These are phyloP conservation scores for Cettia cetti DNA, from an alignment of 2,113 vertebrate species.

Conservation along the genomic window DNA sequence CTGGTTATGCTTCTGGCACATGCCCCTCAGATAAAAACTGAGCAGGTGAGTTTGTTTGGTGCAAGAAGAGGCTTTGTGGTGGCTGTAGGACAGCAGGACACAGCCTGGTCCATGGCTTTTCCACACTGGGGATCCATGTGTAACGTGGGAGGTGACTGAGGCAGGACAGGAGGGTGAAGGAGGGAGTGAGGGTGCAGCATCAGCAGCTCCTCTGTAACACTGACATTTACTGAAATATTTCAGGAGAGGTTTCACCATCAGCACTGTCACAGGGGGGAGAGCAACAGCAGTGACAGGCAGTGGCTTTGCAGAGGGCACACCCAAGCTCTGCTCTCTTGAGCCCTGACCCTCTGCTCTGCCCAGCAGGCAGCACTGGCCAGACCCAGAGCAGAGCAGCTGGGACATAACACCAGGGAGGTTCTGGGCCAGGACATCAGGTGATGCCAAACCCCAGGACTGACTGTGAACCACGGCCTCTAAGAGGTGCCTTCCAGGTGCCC, in stretches of 20 bases:
- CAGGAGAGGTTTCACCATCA: neutral
- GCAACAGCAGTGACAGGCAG: neutral
- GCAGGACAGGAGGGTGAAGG: neutral
- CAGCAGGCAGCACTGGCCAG: too few relatives aligned
- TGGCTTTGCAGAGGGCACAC: neutral
- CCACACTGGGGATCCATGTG: rapidly evolving
- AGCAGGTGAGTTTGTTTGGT: neutral
- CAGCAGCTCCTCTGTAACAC: neutral
- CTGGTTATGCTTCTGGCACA: neutral
- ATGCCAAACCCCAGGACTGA: neutral
- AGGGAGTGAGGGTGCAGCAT: neutral
- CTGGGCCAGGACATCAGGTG: neutral
- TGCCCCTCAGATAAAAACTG: neutral
- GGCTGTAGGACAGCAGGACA: neutral
- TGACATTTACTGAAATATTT: neutral
- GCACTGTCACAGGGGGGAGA: neutral
- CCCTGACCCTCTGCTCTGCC: neutral
- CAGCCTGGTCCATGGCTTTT: neutral
- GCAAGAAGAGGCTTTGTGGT: neutral
- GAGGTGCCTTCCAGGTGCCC: neutral
- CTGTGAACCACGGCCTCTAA: neutral
- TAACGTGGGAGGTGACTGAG: neutral
- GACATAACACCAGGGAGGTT: rapidly evolving
- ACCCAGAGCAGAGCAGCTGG: neutral
- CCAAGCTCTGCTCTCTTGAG: neutral